These are phyloP conservation scores for Zygothrica quintamaculata DNA, from an alignment of 2,888 invertebrate species.

Conservation along the genomic window DNA sequence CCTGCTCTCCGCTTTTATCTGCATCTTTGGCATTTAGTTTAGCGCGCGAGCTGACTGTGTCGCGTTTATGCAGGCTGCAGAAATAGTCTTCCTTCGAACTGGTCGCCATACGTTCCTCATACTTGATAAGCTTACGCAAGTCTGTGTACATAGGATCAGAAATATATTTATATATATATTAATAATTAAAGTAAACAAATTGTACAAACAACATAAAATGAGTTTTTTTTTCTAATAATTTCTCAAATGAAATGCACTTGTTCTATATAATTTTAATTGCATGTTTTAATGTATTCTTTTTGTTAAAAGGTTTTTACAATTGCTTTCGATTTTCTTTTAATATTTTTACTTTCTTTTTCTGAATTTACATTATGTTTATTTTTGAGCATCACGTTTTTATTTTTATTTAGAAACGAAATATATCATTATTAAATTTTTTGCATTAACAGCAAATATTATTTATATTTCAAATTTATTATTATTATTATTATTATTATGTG, in stretches of 20 bases:
- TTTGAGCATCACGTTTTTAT: slow-evolving; percentile 45
- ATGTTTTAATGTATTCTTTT: slow-evolving; percentile 70
- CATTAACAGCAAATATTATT: slow-evolving; percentile 26
- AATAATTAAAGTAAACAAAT: slow-evolving; percentile 13
- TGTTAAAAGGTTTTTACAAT: slow-evolving; percentile 61
- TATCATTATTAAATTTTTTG: slow-evolving; percentile 27
- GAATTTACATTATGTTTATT: slow-evolving; percentile 34
- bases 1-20: not conserved
- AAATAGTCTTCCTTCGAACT: slow-evolving; percentile 73
- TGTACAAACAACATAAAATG: not conserved
- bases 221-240: not conserved
- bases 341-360: slow-evolving; percentile 50
- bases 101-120: slow-evolving; percentile 81
- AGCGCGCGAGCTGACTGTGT: slow-evolving; percentile 84
- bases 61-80: slow-evolving; percentile 81
- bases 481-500: slow-evolving; percentile 39
- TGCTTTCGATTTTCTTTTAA: slow-evolving; percentile 75
- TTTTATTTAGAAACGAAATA: slow-evolving; percentile 19
- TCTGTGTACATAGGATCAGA: slow-evolving; percentile 66
- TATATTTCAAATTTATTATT: slow-evolving; percentile 31
- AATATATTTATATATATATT: slow-evolving; percentile 21
- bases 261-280: slow-evolving; percentile 47
- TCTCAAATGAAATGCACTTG: slow-evolving; percentile 52
- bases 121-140: slow-evolving; percentile 83
- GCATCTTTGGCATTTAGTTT: slow-evolving; percentile 62